Percentiles rank a stretch among this genome's conserved stretches.
Conservation (phyloP, 1,140 invertebrate genomes). For the Trachymyrmex septentrionalis region DNA sequence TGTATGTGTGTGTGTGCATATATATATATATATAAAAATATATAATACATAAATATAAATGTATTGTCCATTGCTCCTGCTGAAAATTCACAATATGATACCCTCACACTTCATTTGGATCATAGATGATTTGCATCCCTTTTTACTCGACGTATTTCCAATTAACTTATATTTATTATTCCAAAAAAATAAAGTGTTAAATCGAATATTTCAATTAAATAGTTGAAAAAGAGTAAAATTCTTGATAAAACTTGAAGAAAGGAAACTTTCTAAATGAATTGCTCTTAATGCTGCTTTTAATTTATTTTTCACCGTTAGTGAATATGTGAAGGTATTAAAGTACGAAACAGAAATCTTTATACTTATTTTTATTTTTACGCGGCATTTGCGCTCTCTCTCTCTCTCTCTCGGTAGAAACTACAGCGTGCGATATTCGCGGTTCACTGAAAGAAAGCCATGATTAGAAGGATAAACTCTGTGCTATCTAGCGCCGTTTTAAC, state of each 20-base stretch:
- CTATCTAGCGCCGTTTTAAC: conserved; percentile 48
- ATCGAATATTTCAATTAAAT: neutral
- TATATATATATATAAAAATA: too few relatives aligned
- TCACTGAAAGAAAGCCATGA: conserved; percentile 39
- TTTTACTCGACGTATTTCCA: neutral
- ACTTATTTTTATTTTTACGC: conserved; percentile 16
- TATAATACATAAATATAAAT: too few relatives aligned
- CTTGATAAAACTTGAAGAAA: neutral
- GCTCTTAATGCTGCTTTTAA: neutral
- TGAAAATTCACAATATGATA: neutral
- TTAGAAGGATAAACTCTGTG: conserved; percentile 31
- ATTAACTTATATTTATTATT: neutral
- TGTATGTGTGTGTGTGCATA: too few relatives aligned
- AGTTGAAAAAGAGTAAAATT: neutral
- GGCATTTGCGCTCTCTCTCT: neutral
- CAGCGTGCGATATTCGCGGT: conserved; percentile 36
- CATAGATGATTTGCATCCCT: neutral
- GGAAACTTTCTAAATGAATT: conserved; percentile 12
- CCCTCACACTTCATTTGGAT: neutral
- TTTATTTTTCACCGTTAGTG: neutral
- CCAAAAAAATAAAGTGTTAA: neutral
- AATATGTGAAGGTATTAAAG: conserved; percentile 40
- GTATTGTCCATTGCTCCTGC: too few relatives aligned
- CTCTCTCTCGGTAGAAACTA: neutral
- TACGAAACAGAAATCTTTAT: conserved; percentile 12